phyloP scores from a whole-genome alignment of 2,797 vertebrate species.

The Tolypeutes matacus region DNA sequence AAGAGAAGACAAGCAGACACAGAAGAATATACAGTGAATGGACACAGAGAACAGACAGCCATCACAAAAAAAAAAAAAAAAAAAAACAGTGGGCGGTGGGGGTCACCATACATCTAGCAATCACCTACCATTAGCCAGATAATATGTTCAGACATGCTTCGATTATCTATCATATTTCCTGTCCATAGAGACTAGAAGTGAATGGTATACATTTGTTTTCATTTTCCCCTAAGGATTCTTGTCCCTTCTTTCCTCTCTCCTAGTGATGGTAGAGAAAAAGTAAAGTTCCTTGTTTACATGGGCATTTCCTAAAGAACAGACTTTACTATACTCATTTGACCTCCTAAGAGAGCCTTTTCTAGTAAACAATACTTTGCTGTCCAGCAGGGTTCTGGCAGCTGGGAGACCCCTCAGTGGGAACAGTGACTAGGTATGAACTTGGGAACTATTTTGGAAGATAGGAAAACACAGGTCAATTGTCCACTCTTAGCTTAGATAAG shows the following conservation, averaged over 20 bases:
- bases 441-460: slow-evolving; percentile 60
- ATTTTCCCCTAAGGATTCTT: background rate
- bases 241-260: slow-evolving; percentile 31
- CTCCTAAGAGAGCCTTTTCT: slow-evolving; percentile 60
- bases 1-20: too few relatives aligned
- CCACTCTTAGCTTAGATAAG: slow-evolving; percentile 37
- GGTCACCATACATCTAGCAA: background rate
- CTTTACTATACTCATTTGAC: slow-evolving; percentile 69
- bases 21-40: too few relatives aligned
- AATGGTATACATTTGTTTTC: background rate
- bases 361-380: slow-evolving; percentile 61
- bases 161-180: background rate
- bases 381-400: slow-evolving; percentile 72
- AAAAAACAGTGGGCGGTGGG: too few relatives aligned
- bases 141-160: background rate
- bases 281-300: slow-evolving; percentile 57
- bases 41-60: too few relatives aligned
- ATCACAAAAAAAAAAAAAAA: too few relatives aligned
- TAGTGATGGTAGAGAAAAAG: slow-evolving; percentile 47
- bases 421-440: slow-evolving; percentile 57
- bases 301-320: slow-evolving; percentile 67
- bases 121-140: background rate
- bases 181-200: background rate
- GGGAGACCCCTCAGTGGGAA: slow-evolving; percentile 33
- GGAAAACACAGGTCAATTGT: slow-evolving; percentile 36